Percentiles rank a stretch among this genome's conserved stretches.
phyloP scores from a whole-genome alignment of 2,797 vertebrate genomes.

The Hoplostethus atlanticus region DNA sequence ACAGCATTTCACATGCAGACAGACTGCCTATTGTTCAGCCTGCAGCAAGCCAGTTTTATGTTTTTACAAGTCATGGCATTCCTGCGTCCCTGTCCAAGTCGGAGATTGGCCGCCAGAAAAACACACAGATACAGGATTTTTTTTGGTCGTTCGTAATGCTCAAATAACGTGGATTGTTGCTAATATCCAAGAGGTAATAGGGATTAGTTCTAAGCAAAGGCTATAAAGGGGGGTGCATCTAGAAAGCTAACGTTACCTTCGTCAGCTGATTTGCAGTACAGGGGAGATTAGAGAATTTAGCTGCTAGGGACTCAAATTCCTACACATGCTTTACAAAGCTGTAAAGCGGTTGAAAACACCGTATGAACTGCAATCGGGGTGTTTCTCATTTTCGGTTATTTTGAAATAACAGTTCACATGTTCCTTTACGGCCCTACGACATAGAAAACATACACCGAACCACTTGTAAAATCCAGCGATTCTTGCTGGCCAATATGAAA shows the following conservation, averaged over 20 bases:
- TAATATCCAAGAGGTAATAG: constrained; percentile 45
- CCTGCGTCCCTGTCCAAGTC: constrained; percentile 48
- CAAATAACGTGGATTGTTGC: constrained; percentile 39
- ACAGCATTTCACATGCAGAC: constrained; percentile 47
- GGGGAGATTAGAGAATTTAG: constrained; percentile 65
- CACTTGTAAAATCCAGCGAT: not conserved
- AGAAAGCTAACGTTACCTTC: constrained; percentile 41
- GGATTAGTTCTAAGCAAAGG: constrained; percentile 48
- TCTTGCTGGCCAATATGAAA: not conserved
- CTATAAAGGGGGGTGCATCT: constrained; percentile 26
- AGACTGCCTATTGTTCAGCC: constrained; percentile 67
- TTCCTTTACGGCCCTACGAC: not conserved
- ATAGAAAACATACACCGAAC: not conserved
- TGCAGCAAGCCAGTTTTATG: constrained; percentile 50
- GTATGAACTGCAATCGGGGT: not conserved
- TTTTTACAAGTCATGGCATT: constrained; percentile 67
- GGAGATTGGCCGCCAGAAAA: constrained; percentile 36
- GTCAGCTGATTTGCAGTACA: constrained; percentile 71
- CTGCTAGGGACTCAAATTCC: constrained; percentile 55
- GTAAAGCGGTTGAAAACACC: not conserved
- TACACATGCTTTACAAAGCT: constrained; percentile 48
- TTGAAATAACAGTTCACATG: not conserved
- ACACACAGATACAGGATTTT: constrained; percentile 31
- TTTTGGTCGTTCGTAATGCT: constrained; percentile 18
- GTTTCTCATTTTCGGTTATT: not conserved